Base-by-base conservation (phyloP, 2,797 vertebrate species). In the Schizopygopsis pylzovi region DNA sequence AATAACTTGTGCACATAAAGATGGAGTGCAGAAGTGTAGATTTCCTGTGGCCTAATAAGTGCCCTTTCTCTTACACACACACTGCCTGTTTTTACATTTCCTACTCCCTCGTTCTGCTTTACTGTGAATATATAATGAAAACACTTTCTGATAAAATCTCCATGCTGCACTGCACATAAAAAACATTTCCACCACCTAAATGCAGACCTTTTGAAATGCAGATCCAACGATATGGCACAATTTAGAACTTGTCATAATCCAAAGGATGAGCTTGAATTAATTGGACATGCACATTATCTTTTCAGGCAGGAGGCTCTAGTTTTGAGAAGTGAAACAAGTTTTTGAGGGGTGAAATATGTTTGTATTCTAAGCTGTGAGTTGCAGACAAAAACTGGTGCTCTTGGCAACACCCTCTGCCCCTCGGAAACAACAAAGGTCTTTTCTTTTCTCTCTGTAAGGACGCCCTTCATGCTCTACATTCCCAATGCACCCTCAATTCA, bases 391-490 rank as follows among this genome's bases (percentile, higher is more conserved):
- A 39, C 65, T 13, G n/a, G 78, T 61, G 43, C 79, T 54, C 73
- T 84, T 52, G 79, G 67, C 65, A 72, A 75, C 79, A 39, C 61
- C 39, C 22, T 8, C 77, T n/a, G 15, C 52, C 91, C 90, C 71
- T 65, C 43, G 6, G 71, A 80, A 86, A 87, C 84, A 89, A 88
- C 87, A 87, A 77, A 54, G 81, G 37, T 77, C 86, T 87, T 76
- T 82, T 89, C 28, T 84, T 78, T 56, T 84, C 43, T 25, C 47
- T 52, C 61, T 89, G 76, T 88, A 85, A 67, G 79, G 71, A 83
- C 82, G 65, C 41, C 82, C 83, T 89, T 87, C 77, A 85, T 87
- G 72, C 81, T 70, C 76, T 41, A 63, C 84, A 75, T 82, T 87
- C 70, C 54, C 81, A 56, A n/a, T 77, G 79, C 56, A 43, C 76